Percentiles rank a stretch among this genome's conserved stretches.
Evolutionary conservation across 2,888 invertebrate species (phyloP).

Genomic region (Rhagonycha lutea): DNA sequence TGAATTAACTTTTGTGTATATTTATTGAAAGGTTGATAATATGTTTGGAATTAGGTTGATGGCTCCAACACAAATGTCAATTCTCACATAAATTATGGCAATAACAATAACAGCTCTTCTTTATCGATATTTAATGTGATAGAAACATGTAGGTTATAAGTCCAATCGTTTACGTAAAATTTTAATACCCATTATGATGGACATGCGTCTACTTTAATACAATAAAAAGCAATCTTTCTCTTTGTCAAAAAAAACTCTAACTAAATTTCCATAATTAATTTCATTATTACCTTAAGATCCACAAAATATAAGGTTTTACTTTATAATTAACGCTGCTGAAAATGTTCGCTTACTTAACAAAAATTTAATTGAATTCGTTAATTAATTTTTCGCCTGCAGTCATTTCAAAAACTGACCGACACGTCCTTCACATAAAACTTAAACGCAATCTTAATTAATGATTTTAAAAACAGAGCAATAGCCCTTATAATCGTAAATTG

Average conservation of each 20-base stretch:
- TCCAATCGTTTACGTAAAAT: neutral
- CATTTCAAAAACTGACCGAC: neutral
- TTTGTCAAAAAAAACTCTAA: neutral
- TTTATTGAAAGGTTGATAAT: constrained; percentile 1
- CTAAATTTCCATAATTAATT: neutral
- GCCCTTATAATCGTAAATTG: neutral
- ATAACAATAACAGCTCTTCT: constrained; percentile 8
- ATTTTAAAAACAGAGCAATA: neutral
- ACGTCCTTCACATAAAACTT: neutral
- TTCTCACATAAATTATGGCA: constrained; percentile 23
- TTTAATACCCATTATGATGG: neutral
- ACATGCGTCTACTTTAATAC: neutral
- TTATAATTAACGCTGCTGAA: neutral
- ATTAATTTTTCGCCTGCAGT: neutral
- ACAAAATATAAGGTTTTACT: neutral
- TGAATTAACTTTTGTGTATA: neutral
- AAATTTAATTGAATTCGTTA: neutral
- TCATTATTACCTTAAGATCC: neutral
- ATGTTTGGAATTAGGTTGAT: neutral
- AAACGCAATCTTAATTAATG: neutral
- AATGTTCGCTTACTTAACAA: neutral
- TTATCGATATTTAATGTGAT: constrained; percentile 16
- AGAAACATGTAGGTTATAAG: neutral
- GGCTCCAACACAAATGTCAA: constrained; percentile 11
- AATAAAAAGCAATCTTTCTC: neutral